These are phyloP conservation scores for Heliocidaris tuberculata DNA, from an alignment of 35 echinoderm and acorn worm genomes.

Conservation along the genomic window DNA sequence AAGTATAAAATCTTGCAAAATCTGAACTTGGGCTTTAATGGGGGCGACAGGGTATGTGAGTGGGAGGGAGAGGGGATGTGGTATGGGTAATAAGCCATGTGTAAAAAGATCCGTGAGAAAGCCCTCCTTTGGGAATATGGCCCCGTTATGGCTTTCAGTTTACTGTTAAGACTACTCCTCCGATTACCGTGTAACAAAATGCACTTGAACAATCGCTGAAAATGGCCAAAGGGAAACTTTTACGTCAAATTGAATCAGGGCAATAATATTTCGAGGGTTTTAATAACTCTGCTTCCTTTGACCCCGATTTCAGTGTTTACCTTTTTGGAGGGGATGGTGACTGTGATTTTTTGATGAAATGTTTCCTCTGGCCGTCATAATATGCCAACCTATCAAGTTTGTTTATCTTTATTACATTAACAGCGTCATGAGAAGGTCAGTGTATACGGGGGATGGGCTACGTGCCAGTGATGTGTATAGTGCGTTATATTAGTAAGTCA, in stretches of 20 bases:
- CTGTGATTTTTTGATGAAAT: neutral
- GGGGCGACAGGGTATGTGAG: neutral
- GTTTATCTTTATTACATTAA: neutral
- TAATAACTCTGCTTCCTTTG: neutral
- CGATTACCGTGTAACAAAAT: neutral
- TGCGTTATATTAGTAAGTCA: neutral
- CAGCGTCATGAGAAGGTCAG: neutral
- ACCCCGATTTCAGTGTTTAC: neutral
- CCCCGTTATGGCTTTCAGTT: neutral
- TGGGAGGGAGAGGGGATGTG: neutral
- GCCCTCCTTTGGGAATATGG: neutral
- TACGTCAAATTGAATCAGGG: neutral
- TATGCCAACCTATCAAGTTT: neutral
- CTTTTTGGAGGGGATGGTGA: neutral
- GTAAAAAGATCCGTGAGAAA: slow-evolving; percentile 2
- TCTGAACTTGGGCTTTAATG: neutral
- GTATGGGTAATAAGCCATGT: neutral
- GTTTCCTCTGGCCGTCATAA: neutral
- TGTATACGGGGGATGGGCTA: neutral
- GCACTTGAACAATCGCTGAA: neutral
- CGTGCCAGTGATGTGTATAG: neutral
- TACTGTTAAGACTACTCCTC: neutral
- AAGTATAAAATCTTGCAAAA: neutral
- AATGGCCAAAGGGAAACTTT: neutral
- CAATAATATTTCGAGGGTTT: neutral